phyloP scores from a whole-genome alignment of 2,797 vertebrate species.

The Carcharodon carcharias region DNA sequence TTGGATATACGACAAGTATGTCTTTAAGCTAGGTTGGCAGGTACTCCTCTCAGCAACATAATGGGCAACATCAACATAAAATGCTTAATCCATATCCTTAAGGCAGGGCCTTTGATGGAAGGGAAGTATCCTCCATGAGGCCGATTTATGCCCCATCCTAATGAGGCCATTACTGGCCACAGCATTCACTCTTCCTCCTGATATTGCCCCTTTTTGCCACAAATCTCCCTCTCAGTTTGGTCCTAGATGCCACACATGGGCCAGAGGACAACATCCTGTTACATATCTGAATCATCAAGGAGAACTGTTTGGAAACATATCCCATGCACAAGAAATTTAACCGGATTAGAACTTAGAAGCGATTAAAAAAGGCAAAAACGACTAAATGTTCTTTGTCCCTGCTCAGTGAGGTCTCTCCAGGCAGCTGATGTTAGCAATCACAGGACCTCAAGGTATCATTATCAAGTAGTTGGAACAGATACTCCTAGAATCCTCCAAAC shows the following conservation, averaged over 20 bases:
- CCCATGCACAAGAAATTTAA: neutral
- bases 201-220: neutral
- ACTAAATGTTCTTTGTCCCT: neutral
- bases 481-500: neutral
- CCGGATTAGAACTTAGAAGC: no score
- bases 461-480: neutral
- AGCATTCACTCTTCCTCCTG: neutral
- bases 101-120: neutral
- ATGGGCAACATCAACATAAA: neutral
- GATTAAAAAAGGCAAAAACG: neutral
- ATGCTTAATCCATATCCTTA: neutral
- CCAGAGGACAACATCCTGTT: no score
- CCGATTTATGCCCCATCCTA: neutral
- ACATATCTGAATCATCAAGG: neutral
- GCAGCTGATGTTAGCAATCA: neutral
- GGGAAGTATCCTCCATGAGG: neutral
- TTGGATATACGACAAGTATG: neutral
- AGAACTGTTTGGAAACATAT: neutral
- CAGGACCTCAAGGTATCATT: neutral
- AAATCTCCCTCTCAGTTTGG: neutral
- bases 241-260: neutral
- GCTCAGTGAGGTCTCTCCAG: neutral
- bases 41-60: neutral
- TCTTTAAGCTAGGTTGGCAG: neutral
- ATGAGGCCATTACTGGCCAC: neutral